Evolutionary conservation across 2,113 vertebrate species (phyloP).

Genomic region (Caretta caretta): DNA sequence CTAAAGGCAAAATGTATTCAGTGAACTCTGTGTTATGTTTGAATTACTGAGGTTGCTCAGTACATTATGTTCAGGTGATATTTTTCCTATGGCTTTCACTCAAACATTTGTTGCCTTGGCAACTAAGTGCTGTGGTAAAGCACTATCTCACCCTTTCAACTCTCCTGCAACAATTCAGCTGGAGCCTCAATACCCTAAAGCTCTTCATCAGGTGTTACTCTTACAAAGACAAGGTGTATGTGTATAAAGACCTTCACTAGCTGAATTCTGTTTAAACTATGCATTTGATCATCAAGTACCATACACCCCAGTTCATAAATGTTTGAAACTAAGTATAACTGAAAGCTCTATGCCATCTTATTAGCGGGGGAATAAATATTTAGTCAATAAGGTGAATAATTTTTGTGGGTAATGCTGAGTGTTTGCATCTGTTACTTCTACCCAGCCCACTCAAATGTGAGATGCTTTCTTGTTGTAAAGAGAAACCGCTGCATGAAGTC

Average conservation of each 20-base stretch:
- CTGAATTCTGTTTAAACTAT: neutral
- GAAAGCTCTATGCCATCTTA: neutral
- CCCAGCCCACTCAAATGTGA: slow-evolving; percentile 42
- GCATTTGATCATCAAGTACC: neutral
- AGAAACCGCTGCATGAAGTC: slow-evolving; percentile 31
- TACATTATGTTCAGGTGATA: neutral
- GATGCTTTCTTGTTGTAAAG: slow-evolving; percentile 38
- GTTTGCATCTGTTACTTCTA: slow-evolving; percentile 20
- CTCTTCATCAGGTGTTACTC: neutral
- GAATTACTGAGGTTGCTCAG: neutral
- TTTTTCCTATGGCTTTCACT: neutral
- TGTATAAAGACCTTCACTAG: neutral
- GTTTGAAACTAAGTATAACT: neutral
- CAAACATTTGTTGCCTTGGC: neutral
- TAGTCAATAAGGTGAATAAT: slow-evolving; percentile 6
- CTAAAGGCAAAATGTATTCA: neutral
- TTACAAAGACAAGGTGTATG: accelerated
- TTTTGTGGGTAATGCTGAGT: neutral
- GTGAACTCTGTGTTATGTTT: neutral
- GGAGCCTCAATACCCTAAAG: neutral
- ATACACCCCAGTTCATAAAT: neutral
- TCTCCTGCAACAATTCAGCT: neutral
- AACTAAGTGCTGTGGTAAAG: no score
- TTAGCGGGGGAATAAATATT: slow-evolving; percentile 45
- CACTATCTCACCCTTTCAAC: neutral